A percentile compares a stretch with the other conserved stretches of the same genome.
Evolutionary conservation across 2,113 vertebrate species (phyloP).

Genomic region (Benitochromis conjunctus): DNA sequence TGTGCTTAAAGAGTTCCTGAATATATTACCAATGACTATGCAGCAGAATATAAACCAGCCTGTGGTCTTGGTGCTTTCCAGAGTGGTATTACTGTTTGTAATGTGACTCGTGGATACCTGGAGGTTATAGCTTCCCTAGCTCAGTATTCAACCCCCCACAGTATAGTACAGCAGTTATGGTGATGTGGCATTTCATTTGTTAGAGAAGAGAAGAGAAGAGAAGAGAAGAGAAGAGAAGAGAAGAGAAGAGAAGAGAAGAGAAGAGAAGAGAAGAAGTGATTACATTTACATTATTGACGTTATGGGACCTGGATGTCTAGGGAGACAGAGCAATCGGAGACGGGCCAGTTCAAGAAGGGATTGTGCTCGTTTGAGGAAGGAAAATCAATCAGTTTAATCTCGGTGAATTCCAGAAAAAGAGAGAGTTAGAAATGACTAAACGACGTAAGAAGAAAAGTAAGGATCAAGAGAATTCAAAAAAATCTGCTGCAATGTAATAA

Average conservation of each 20-base stretch:
- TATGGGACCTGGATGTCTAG: constrained; percentile 15
- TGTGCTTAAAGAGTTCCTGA: background rate
- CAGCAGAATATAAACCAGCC: background rate
- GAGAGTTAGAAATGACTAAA: background rate
- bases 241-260: background rate
- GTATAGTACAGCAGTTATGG: background rate
- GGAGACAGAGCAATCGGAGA: constrained; percentile 16
- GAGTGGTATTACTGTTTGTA: background rate
- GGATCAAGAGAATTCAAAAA: background rate
- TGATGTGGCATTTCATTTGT: background rate
- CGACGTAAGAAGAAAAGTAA: background rate
- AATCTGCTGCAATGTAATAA: background rate
- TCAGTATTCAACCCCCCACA: background rate
- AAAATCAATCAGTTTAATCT: constrained; percentile 62
- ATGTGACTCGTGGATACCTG: constrained; percentile 21
- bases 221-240: background rate
- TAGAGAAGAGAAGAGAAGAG: background rate
- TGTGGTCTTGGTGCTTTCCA: background rate
- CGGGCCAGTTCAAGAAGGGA: constrained; percentile 6
- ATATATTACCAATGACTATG: background rate
- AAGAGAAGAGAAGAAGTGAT: constrained; percentile 24
- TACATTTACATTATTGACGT: constrained; percentile 68
- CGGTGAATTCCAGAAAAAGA: constrained; percentile 15
- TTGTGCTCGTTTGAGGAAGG: constrained; percentile 13
- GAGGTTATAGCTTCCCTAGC: background rate